Conservation (phyloP, 2,113 vertebrate genomes). For the Thamnophis sirtalis region DNA sequence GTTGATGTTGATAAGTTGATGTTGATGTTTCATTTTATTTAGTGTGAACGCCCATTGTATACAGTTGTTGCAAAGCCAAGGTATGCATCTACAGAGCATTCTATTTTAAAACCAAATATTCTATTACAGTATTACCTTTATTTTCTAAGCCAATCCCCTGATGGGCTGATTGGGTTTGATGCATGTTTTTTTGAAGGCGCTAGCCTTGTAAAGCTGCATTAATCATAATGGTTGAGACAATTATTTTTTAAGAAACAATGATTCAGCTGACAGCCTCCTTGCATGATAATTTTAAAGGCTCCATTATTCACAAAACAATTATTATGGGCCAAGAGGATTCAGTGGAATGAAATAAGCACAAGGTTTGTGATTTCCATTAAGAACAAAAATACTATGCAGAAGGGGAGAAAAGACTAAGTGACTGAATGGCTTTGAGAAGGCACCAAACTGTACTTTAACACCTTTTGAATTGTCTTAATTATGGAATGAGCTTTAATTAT, state of each 20-base stretch:
- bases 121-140: not conserved
- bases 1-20: not conserved
- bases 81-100: not conserved
- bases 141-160: not conserved
- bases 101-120: not conserved
- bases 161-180: not conserved
- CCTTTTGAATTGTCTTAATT: not conserved
- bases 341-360: not conserved
- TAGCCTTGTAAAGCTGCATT: constrained; percentile 1
- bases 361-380: not conserved
- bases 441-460: not conserved
- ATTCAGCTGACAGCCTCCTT: not conserved
- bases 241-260: constrained; percentile 2
- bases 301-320: not conserved
- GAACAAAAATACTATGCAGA: not conserved
- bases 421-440: not conserved
- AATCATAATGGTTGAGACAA: not conserved
- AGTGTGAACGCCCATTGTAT: not conserved
- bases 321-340: not conserved
- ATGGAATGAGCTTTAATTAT: not conserved
- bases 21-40: not conserved
- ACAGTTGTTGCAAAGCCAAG: not conserved
- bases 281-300: not conserved
- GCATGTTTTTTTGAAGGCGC: not conserved
- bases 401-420: not conserved